These are phyloP conservation scores for Nicator chloris DNA, from an alignment of 2,113 vertebrate species.

Conservation along the genomic window DNA sequence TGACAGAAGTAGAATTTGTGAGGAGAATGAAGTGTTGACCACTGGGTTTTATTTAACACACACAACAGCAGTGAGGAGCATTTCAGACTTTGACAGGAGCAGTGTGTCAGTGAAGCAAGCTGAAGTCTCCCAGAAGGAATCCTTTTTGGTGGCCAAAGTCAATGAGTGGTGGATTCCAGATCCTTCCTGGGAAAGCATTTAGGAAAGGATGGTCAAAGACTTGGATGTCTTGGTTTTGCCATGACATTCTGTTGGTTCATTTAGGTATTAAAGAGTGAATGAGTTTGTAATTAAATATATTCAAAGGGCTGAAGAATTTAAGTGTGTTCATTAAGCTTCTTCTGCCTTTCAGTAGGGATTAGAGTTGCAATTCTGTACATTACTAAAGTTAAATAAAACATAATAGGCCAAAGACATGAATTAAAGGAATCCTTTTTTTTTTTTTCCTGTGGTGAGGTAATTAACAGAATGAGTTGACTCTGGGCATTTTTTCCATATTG, in stretches of 20 bases:
- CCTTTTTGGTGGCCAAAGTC: neutral
- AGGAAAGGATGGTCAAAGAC: neutral
- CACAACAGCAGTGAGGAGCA: neutral
- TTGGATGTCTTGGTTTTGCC: neutral
- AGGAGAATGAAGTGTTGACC: constrained; percentile 3
- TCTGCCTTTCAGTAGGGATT: neutral
- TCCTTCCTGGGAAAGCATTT: neutral
- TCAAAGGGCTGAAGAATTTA: neutral
- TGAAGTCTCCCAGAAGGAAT: neutral
- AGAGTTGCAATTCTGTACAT: neutral
- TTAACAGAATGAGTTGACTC: neutral
- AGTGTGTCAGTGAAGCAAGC: neutral
- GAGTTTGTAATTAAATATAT: neutral
- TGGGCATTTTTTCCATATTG: neutral
- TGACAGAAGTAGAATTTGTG: neutral
- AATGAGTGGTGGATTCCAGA: neutral
- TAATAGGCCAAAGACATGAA: neutral
- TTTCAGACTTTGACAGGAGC: neutral
- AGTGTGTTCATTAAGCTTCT: neutral
- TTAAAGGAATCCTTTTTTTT: neutral
- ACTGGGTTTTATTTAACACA: neutral
- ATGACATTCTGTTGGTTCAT: neutral
- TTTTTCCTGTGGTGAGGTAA: neutral
- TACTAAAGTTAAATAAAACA: neutral
- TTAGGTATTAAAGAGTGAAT: neutral